These are phyloP conservation scores for Trachelus stipa DNA, from an alignment of 2,888 invertebrate species.

Conservation along the genomic window DNA sequence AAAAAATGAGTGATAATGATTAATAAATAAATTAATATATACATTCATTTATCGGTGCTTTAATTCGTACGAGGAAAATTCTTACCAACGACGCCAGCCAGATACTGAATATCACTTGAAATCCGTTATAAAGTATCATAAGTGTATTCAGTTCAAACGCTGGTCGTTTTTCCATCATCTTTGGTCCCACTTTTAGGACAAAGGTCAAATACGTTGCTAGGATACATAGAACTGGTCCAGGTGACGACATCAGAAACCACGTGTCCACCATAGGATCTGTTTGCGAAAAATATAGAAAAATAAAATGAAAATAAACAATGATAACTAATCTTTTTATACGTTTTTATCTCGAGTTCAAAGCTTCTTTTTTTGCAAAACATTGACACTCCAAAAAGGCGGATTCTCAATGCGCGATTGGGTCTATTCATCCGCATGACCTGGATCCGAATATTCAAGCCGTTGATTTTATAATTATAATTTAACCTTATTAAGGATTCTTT, in stretches of 20 bases:
- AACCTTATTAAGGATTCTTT: background rate
- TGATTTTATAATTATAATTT: background rate
- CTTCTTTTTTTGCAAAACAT: background rate
- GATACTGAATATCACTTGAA: conserved; percentile 87
- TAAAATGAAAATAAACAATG: background rate
- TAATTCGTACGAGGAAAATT: conserved; percentile 25
- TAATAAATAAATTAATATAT: background rate
- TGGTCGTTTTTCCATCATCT: conserved; percentile 80
- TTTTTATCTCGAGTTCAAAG: background rate
- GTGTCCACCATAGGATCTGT: conserved; percentile 81
- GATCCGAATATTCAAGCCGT: background rate
- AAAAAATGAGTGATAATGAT: background rate
- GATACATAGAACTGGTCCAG: conserved; percentile 76
- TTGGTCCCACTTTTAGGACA: conserved; percentile 80
- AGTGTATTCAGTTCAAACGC: conserved; percentile 79
- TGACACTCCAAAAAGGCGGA: background rate
- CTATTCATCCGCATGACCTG: background rate
- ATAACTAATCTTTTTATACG: background rate
- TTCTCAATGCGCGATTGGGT: background rate
- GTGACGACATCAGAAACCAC: conserved; percentile 84
- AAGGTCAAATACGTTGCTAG: conserved; percentile 77
- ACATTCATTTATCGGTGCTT: background rate
- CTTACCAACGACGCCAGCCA: conserved; percentile 74
- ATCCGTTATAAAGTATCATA: conserved; percentile 85
- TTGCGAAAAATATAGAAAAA: background rate